Percentiles rank a stretch among this genome's conserved stretches.
Conservation (phyloP, 2,113 vertebrate species). For the Sterna hirundo region DNA sequence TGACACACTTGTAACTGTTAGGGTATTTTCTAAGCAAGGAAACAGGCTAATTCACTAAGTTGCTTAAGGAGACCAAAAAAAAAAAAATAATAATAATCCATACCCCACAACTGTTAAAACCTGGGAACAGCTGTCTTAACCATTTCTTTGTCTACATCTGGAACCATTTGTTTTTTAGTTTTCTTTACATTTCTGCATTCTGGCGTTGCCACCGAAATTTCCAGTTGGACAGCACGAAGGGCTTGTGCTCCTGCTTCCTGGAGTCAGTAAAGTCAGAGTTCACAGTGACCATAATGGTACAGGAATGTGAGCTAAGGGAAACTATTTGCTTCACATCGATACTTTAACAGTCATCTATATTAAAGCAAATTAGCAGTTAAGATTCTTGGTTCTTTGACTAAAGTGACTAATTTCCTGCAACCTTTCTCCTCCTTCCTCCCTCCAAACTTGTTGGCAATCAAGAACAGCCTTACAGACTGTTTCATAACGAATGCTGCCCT, state of each 20-base stretch:
- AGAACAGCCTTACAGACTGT: conserved; percentile 6
- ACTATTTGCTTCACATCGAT: neutral
- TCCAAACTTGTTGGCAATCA: conserved; percentile 8
- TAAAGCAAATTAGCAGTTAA: neutral
- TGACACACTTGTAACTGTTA: neutral
- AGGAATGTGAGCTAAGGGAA: neutral
- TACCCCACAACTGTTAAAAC: neutral
- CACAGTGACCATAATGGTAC: neutral
- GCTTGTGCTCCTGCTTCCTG: neutral
- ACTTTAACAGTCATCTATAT: neutral
- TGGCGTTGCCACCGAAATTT: neutral
- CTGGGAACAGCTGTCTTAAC: neutral
- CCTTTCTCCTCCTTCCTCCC: conserved; percentile 34
- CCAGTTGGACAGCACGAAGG: neutral
- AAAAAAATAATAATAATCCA: neutral
- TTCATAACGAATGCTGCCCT: neutral
- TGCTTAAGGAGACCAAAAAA: neutral
- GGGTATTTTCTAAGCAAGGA: neutral
- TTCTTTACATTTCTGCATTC: neutral
- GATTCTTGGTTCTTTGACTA: neutral
- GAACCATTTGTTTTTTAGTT: neutral
- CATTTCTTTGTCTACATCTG: neutral
- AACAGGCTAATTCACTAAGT: neutral
- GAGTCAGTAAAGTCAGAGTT: neutral
- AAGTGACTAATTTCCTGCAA: conserved; percentile 44